Evolutionary conservation across 2,113 vertebrate species (phyloP).

Genomic region (Corythornis madagascariensis): DNA sequence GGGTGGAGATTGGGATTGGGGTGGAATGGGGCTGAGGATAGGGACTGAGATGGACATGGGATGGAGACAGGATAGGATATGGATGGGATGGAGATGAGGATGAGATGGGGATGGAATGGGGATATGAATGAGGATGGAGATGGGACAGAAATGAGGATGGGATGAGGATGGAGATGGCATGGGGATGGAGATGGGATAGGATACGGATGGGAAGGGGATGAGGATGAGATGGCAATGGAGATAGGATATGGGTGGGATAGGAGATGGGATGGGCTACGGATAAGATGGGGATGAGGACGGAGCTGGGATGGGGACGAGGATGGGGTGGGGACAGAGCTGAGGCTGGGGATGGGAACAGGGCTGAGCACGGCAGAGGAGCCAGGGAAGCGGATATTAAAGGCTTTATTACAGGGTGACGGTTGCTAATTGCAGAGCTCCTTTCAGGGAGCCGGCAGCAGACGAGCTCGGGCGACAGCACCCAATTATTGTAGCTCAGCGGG

Average conservation of each 20-base stretch:
- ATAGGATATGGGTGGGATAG: neutral
- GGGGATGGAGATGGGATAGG: too few relatives aligned
- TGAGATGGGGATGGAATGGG: neutral
- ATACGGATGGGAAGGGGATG: neutral
- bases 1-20: neutral
- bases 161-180: neutral
- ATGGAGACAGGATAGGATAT: neutral
- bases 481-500: constrained; percentile 75
- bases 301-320: too few relatives aligned
- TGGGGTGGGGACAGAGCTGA: too few relatives aligned
- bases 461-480: constrained; percentile 76
- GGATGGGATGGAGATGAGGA: neutral
- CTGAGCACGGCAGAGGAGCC: constrained; percentile 62
- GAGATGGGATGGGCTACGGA: neutral
- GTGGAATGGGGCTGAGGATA: neutral
- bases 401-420: constrained; percentile 75
- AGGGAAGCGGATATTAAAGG: constrained; percentile 68
- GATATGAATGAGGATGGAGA: neutral
- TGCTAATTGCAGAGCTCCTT: constrained; percentile 79
- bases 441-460: constrained; percentile 71
- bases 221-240: neutral
- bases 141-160: neutral
- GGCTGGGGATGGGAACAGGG: neutral
- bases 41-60: neutral
- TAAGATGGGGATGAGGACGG: neutral